Conservation (phyloP, 2,113 vertebrate species). For the Anhinga anhinga region DNA sequence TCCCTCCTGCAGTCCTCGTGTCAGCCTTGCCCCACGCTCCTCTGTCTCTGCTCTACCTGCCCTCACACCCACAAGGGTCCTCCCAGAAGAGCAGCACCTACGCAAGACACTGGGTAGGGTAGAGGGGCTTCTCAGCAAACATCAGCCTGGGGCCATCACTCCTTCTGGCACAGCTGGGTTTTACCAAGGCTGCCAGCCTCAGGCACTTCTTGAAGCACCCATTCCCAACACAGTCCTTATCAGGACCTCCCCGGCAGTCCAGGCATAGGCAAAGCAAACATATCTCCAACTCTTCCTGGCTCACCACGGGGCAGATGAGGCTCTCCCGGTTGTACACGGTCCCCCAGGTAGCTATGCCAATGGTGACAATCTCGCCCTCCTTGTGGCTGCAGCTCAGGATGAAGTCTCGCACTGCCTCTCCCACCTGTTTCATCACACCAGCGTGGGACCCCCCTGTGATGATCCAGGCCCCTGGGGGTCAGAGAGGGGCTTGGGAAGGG, state of each 20-base stretch:
- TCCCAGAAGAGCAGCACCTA: background rate
- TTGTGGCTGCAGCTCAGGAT: constrained; percentile 78
- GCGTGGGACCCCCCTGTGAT: constrained; percentile 90
- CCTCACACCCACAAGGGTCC: background rate
- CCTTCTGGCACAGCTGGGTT: background rate
- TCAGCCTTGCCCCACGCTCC: background rate
- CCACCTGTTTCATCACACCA: constrained; percentile 97
- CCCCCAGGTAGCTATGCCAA: constrained; percentile 95
- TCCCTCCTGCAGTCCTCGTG: fast-evolving
- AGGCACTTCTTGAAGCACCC: background rate
- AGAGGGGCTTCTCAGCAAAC: background rate
- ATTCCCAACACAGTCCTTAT: background rate
- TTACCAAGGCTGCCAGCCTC: background rate
- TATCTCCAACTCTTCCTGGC: background rate
- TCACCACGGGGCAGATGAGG: constrained; percentile 74
- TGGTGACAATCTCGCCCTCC: constrained; percentile 82
- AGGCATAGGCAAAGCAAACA: fast-evolving
- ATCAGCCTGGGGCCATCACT: background rate
- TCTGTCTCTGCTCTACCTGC: background rate
- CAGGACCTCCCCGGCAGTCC: background rate
- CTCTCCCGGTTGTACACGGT: constrained; percentile 83
- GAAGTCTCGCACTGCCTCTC: constrained; percentile 86
- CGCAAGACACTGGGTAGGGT: background rate
- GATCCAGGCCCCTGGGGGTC: constrained; percentile 90
- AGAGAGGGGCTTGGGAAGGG: background rate